Conservation (phyloP, 2,797 vertebrate genomes). For the Halcyon smyrnensis region DNA sequence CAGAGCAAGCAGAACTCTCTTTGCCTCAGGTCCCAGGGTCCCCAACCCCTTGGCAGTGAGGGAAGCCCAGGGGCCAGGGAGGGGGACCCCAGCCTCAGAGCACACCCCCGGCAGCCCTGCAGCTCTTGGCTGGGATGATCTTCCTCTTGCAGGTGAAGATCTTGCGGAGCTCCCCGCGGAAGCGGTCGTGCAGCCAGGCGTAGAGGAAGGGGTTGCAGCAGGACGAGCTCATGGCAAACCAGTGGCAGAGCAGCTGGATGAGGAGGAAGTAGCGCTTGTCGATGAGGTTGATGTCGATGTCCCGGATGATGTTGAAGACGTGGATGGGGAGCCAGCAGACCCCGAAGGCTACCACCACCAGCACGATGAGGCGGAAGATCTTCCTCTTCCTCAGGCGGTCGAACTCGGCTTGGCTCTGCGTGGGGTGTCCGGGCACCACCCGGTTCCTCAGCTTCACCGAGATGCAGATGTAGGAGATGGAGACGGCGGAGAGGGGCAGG, state of each 20-base stretch:
- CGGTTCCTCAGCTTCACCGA: slow-evolving; percentile 87
- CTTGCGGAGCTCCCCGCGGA: slow-evolving; percentile 84
- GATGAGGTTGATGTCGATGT: slow-evolving; percentile 88
- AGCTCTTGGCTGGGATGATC: slow-evolving; percentile 82
- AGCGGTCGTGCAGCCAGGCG: slow-evolving; percentile 90
- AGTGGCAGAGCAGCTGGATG: slow-evolving; percentile 89
- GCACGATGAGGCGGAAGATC: slow-evolving; percentile 86
- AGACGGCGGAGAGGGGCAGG: slow-evolving; percentile 87
- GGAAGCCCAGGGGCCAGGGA: accelerated
- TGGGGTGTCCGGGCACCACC: slow-evolving; percentile 86
- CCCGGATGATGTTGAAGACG: slow-evolving; percentile 88
- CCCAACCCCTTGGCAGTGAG: accelerated
- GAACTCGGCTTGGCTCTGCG: slow-evolving; percentile 84
- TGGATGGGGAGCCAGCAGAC: slow-evolving; percentile 91
- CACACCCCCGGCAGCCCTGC: slow-evolving; percentile 80
- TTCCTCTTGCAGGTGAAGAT: slow-evolving; percentile 83
- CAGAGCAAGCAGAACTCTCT: not conserved
- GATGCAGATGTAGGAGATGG: slow-evolving; percentile 89
- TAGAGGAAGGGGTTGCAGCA: slow-evolving; percentile 92
- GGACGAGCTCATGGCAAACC: slow-evolving; percentile 90
- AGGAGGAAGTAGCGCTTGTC: slow-evolving; percentile 89
- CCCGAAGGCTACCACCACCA: slow-evolving; percentile 87
- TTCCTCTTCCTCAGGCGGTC: slow-evolving; percentile 87
- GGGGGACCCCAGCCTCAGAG: slow-evolving; percentile 64
- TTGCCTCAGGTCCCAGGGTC: accelerated